A percentile compares a stretch with the other conserved stretches of the same genome.
These are phyloP conservation scores for Drosophila percnosoma DNA, from an alignment of 2,888 invertebrate species.

Conservation along the genomic window DNA sequence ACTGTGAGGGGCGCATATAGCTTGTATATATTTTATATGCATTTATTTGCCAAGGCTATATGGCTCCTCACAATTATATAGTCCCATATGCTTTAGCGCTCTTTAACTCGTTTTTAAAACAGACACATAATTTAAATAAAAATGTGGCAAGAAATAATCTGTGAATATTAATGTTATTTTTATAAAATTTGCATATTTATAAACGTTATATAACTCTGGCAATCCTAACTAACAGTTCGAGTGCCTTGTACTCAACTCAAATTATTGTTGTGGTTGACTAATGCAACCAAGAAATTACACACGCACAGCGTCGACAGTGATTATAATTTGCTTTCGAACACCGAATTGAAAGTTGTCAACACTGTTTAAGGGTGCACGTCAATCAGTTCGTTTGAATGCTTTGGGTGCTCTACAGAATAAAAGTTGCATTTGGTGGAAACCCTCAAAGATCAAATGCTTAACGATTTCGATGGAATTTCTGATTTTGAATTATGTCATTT, in stretches of 20 bases:
- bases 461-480: slow-evolving; percentile 18
- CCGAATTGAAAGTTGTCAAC: slow-evolving; percentile 1
- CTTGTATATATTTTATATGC: no score
- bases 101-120: not conserved
- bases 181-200: not conserved
- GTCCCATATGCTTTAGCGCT: no score
- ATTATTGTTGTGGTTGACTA: slow-evolving; percentile 34
- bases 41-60: no score
- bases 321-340: slow-evolving; percentile 47
- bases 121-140: not conserved
- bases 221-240: not conserved
- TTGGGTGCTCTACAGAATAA: not conserved
- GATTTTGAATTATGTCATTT: slow-evolving; percentile 23
- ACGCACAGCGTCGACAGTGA: slow-evolving; percentile 29
- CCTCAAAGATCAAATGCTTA: slow-evolving; percentile 23
- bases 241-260: not conserved
- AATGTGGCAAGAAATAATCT: not conserved
- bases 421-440: slow-evolving; percentile 8
- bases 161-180: not conserved
- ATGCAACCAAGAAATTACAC: slow-evolving; percentile 17
- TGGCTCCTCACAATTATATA: no score
- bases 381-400: slow-evolving; percentile 46
- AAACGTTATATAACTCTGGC: not conserved
- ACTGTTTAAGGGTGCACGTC: slow-evolving; percentile 42
- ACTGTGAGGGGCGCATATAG: no score